Conservation (phyloP, 2,888 invertebrate species). For the Standfussiana lucernea region DNA sequence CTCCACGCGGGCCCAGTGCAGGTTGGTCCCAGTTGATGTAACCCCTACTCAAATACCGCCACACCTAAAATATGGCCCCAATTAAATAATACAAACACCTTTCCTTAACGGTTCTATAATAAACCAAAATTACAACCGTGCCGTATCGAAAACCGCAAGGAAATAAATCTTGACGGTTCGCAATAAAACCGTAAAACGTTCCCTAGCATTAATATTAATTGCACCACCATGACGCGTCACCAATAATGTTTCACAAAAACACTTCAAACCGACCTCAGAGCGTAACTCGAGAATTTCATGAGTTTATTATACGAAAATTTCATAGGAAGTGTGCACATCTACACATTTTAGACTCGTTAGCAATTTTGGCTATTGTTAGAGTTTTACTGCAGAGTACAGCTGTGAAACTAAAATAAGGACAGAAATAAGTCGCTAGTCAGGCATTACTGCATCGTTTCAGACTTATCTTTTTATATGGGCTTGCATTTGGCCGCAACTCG, state of each 20-base stretch:
- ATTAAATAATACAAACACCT: neutral
- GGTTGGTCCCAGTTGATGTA: neutral
- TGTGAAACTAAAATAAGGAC: slow-evolving; percentile 3
- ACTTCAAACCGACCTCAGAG: slow-evolving; percentile 60
- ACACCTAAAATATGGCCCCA: too few relatives aligned
- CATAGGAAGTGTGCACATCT: slow-evolving; percentile 47
- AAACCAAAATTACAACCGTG: slow-evolving; percentile 7
- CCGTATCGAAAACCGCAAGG: slow-evolving; percentile 36
- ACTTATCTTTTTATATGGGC: too few relatives aligned
- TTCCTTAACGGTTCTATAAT: neutral
- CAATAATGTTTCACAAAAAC: slow-evolving; percentile 63
- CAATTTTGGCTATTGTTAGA: slow-evolving; percentile 17
- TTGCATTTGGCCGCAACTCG: too few relatives aligned
- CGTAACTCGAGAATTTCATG: slow-evolving; percentile 63
- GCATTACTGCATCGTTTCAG: neutral
- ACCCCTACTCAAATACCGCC: neutral
- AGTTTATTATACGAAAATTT: slow-evolving; percentile 51
- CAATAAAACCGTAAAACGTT: slow-evolving; percentile 48
- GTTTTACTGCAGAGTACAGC: neutral
- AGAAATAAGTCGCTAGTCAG: neutral
- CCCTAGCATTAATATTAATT: slow-evolving; percentile 58
- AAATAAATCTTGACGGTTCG: slow-evolving; percentile 51
- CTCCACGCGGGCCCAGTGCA: neutral
- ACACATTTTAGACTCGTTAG: slow-evolving; percentile 31
- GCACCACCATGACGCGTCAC: slow-evolving; percentile 56